Evolutionary conservation across 64 coral and sea anemone species (phyloP), one percentile per base, ranked within the genome.

Genomic region (Anthopleura sola): DNA sequence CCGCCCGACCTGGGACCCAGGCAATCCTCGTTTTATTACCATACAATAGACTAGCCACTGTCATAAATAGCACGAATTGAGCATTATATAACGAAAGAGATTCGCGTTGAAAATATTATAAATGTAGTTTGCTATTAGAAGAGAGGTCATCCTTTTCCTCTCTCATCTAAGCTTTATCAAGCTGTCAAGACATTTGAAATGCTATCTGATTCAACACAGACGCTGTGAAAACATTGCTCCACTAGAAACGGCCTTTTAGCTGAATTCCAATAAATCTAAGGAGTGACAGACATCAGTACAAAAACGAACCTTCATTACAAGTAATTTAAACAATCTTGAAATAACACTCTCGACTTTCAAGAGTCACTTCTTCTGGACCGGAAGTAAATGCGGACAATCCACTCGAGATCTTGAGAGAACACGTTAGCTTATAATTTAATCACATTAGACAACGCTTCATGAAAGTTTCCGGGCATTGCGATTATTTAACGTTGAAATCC

Each of bases 121-220:
- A 71, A 62, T 62, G 21, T 34, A 34, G 66, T 16, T 71, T 71
- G n/a, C 34, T 71, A 71, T 15, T 71, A 34, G 28, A 71, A 16
- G 66, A 71, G 28, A 34, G 66, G 66, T 32, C 28, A 20, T 32
- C 66, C 10, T 14, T 71, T 34, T 15, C 50, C 11, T 53, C 50
- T 53, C 58, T 62, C 58, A 62, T 62, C 58, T 62, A 34, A 1
- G 1, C 28, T 18, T 23, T 47, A 44, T 24, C 20, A 79, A 79
- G 36, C 76, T 79, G 66, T 71, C 66, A 71, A 15, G 66, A 44
- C 37, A 47, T 40, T 3, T 79, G 21, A 38, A 79, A 38, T 46
- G 76, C 76, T 24, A 48, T 48, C 76, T 79, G 44, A 79, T 79
- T 79, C 76, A 38, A 79, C 44, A 79, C 76, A 79, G 76, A 79